A percentile compares a stretch with the other conserved stretches of the same genome.
These are phyloP conservation scores for Ostrea denselamellosa DNA, from an alignment of 1,140 invertebrate species.

Conservation along the genomic window DNA sequence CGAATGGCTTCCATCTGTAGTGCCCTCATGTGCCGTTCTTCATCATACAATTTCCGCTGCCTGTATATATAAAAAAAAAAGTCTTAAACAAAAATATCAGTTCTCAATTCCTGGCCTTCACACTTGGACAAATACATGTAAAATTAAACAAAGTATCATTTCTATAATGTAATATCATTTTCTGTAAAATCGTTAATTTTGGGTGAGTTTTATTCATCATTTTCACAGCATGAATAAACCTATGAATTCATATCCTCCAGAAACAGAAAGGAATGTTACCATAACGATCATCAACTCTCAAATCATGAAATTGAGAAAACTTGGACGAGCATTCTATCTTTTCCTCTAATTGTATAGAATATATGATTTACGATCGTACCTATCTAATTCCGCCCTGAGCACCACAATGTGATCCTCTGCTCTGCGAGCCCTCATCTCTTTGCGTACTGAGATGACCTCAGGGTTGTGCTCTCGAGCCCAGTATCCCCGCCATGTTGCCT, in stretches of 20 bases:
- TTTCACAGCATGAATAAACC: too few species aligned
- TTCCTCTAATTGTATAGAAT: too few species aligned
- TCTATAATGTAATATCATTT: too few species aligned
- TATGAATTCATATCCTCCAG: too few species aligned
- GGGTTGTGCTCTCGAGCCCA: constrained; percentile 88
- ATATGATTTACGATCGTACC: constrained; percentile 78
- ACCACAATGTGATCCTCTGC: constrained; percentile 89
- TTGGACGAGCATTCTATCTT: too few species aligned
- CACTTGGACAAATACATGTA: too few species aligned
- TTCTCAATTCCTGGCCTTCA: not conserved
- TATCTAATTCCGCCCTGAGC: constrained; percentile 79
- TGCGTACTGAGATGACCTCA: constrained; percentile 86
- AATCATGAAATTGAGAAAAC: too few species aligned
- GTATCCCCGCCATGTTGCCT: constrained; percentile 93
- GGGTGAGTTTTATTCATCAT: too few species aligned
- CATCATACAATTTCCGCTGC: constrained; percentile 81
- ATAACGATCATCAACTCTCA: too few species aligned
- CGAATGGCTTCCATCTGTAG: constrained; percentile 94
- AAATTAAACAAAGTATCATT: too few species aligned
- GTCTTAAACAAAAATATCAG: not conserved
- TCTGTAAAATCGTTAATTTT: too few species aligned
- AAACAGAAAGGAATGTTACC: too few species aligned
- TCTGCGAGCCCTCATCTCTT: constrained; percentile 88
- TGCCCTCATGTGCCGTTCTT: constrained; percentile 90
- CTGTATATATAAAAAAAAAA: constrained; percentile 61